Base-by-base conservation (phyloP, 2,797 vertebrate species). In the Mus spretus region DNA sequence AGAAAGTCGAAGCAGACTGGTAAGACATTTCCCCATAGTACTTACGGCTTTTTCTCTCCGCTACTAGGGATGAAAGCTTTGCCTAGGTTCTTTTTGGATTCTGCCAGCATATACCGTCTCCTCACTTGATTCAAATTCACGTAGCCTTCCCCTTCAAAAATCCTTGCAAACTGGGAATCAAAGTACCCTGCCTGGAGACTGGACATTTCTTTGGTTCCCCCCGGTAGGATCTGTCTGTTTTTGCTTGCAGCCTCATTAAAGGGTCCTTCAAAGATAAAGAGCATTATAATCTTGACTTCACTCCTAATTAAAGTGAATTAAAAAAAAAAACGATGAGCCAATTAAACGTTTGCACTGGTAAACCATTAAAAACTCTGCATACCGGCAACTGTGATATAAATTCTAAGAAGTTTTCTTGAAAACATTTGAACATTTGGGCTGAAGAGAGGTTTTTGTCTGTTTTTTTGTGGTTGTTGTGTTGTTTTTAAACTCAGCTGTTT, bases 181-280 rank as follows among this genome's bases (percentile, higher is more conserved):
- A 99, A 99, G 97, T 99, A 99, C 92, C 99, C 99, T 24, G 97
- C 98, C 97, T 99, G 99, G 40, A 99, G 98, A 79, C 97, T 98
- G 59, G 98, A 99, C 95, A 98, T 98, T 59, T 96, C 96, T 97
- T 99, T 99, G 19, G 98, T 83, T 1, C 98, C 97, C 2, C 98
- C 99, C 0, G 98, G 96, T 84, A 99, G 97, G 98, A 99, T 99
- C 98, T 99, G 99, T 85, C 97, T 99, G 90, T 98, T 98, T 94
- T 98, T 99, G 97, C 99, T 98, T 2, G 99, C 99, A 20, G 99
- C 98, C 92, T 99, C 99, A 53, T 99, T 99, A 98, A 99, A 99
- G 2, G 98, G 98, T 91, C 99, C 99, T 99, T 98, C 95, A 97
- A 98, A 98, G 98, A 98, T 26, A 98, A 97, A 67, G 53, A 90